Percentiles rank a stretch among this genome's conserved stretches.
Evolutionary conservation across 1,140 invertebrate species (phyloP).

Genomic region (Palaemon carinicauda): DNA sequence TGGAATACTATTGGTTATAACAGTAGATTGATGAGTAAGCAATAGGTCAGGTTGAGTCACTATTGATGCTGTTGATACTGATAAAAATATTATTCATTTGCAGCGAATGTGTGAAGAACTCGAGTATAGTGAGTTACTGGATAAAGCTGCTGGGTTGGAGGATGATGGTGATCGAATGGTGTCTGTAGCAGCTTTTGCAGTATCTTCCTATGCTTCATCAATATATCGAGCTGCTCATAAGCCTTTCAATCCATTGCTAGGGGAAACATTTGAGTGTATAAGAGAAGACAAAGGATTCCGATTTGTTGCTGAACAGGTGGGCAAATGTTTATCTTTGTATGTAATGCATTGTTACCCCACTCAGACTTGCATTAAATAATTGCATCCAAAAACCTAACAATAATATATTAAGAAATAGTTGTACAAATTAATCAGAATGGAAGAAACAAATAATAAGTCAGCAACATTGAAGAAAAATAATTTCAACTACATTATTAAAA

Average conservation of each 20-base stretch:
- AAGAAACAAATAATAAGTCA: too few species aligned
- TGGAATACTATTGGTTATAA: background rate
- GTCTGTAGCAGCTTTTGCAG: conserved; percentile 82
- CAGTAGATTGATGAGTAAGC: background rate
- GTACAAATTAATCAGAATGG: too few species aligned
- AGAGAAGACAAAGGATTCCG: conserved; percentile 79
- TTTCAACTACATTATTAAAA: too few species aligned
- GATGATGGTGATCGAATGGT: conserved; percentile 78
- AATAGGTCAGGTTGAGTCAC: too few species aligned
- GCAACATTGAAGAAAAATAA: too few species aligned
- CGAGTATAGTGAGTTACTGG: conserved; percentile 82
- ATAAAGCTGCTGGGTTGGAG: conserved; percentile 73
- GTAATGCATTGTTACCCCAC: background rate
- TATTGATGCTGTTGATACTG: background rate
- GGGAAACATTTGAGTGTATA: conserved; percentile 85
- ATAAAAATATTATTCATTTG: conserved; percentile 40
- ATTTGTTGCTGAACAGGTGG: conserved; percentile 77
- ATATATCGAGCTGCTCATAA: conserved; percentile 83
- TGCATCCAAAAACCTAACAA: too few species aligned
- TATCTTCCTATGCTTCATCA: conserved; percentile 81
- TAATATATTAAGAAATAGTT: too few species aligned
- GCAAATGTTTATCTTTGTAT: background rate
- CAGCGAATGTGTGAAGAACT: conserved; percentile 84
- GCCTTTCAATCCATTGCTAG: conserved; percentile 87
- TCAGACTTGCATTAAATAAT: too few species aligned